These are phyloP conservation scores for Chaetops frenatus DNA, from an alignment of 2,113 vertebrate species.

Conservation along the genomic window DNA sequence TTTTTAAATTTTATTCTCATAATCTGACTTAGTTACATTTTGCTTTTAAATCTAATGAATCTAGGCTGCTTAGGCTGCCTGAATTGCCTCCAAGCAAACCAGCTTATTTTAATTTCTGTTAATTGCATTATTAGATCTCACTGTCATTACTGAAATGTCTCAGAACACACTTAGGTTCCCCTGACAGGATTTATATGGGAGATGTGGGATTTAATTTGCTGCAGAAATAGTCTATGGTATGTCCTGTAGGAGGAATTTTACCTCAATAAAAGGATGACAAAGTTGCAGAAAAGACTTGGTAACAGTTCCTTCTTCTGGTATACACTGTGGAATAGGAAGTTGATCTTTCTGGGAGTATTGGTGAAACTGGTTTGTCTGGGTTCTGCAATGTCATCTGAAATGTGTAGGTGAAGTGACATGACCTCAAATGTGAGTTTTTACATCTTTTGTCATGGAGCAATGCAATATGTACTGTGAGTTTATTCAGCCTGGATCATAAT, in stretches of 20 bases:
- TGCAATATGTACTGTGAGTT: not conserved
- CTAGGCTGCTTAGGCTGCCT: not conserved
- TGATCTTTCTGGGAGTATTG: not conserved
- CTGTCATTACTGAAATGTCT: not conserved
- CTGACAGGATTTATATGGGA: not conserved
- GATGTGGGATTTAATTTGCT: not conserved
- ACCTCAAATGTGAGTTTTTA: not conserved
- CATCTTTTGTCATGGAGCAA: not conserved
- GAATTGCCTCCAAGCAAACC: not conserved
- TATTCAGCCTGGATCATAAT: not conserved
- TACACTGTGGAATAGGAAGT: slow-evolving; percentile 20
- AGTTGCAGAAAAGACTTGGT: not conserved
- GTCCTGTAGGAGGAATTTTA: not conserved
- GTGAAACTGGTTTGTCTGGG: slow-evolving; percentile 27
- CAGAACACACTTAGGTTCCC: not conserved
- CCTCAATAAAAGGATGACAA: not conserved
- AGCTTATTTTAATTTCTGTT: not conserved
- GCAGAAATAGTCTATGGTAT: not conserved
- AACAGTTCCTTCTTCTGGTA: not conserved
- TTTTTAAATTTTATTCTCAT: not conserved
- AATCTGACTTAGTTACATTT: not conserved
- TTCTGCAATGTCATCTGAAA: not conserved
- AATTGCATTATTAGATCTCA: not conserved
- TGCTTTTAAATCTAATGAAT: not conserved
- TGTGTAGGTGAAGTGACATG: not conserved